phyloP scores from a whole-genome alignment of 2,888 invertebrate genomes.

The Galerucella calmariensis region DNA sequence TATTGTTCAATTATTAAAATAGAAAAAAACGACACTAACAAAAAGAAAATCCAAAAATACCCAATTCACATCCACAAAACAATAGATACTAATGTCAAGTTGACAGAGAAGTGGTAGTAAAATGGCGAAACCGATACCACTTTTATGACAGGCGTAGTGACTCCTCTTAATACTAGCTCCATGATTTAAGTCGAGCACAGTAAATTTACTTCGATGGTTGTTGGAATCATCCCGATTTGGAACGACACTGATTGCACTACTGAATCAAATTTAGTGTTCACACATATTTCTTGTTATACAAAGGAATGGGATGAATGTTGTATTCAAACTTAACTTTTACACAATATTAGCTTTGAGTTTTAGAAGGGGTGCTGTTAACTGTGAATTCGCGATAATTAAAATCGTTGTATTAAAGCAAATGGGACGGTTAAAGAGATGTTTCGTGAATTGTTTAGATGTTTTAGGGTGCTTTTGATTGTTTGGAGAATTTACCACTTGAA shows the following conservation, averaged over 20 bases:
- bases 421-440: constrained; percentile 31
- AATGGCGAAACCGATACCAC: too few species aligned
- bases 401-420: constrained; percentile 33
- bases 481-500: constrained; percentile 12
- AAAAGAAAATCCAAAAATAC: too few species aligned
- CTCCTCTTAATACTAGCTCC: too few species aligned
- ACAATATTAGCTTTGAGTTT: constrained; percentile 33
- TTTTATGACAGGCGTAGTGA: too few species aligned
- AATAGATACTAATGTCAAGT: too few species aligned
- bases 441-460: constrained; percentile 32
- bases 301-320: constrained; percentile 34
- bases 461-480: constrained; percentile 28
- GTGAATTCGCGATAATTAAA: constrained; percentile 33
- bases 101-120: too few species aligned
- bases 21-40: too few species aligned
- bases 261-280: constrained; percentile 37
- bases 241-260: constrained; percentile 7
- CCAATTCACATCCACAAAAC: too few species aligned
- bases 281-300: constrained; percentile 34
- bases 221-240: background rate
- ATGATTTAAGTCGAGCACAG: background rate
- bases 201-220: background rate
- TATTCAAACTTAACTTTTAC: constrained; percentile 34
- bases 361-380: constrained; percentile 14
- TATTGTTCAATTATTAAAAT: too few species aligned